Evolutionary conservation across 2,888 invertebrate genomes (phyloP), one percentile per base, ranked within the genome.

Genomic region (Scaptomyza polygonia): DNA sequence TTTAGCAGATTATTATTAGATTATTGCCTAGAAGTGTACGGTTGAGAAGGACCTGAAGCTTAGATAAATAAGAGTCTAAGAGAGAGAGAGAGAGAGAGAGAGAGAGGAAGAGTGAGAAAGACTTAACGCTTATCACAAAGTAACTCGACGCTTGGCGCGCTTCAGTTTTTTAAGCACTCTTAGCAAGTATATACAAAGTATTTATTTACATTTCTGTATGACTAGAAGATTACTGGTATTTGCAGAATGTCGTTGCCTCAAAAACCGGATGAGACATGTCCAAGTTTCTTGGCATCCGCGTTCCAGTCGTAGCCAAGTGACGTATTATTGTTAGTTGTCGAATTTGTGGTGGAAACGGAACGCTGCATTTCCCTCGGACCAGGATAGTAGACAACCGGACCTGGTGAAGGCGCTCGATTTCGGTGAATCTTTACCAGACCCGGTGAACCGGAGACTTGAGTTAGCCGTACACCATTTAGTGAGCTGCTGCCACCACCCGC

Each of bases 351-450:
- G 53, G 89, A 88, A 0, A 65, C 69, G 25, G 84, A 85, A 3
- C 92, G 86, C 45, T 90, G 91, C 63, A 90, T 72, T 43, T 92
- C 91, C 8, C 92, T 79, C 12, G 92, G 74, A 1, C 71, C 92
- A 21, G 92, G 92, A 87, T 92, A 92, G 65, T 92, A 92, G 7
- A 92, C 92, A 34, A 92, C 90, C 0, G 92, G 92, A 0, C 92
- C 92, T 0, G 92, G 92, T 1, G 92, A 92, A 0, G 92, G 92
- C 0, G 92, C 92, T 0, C 92, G 86, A 48, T 90, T 90, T 6
- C 92, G 89, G 57, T 92, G 90, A 52, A 91, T 90, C 52, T 91
- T 90, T 7, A 90, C 72, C 0, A 89, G 77, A 8, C 89, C 90
- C 25, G 89, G 86, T 0, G 88, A 86, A 0, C 89, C 89, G 59